These are phyloP conservation scores for Nomada ruficornis DNA, from an alignment of 2,888 invertebrate species.

Conservation along the genomic window DNA sequence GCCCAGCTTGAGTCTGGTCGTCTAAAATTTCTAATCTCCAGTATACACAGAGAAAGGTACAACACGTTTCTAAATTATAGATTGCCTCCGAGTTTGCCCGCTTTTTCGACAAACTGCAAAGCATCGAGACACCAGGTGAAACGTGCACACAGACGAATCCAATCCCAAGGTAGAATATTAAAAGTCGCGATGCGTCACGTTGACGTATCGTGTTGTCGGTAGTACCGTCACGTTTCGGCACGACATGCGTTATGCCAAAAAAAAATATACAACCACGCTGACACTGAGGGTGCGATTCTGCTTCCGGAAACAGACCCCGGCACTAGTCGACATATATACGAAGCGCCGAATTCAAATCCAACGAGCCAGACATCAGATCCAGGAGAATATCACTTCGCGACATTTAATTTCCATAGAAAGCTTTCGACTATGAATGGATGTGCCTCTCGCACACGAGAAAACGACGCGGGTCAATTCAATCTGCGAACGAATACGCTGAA, in stretches of 20 bases:
- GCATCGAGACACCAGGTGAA: conserved; percentile 1
- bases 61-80: neutral
- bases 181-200: conserved; percentile 55
- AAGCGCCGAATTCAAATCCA: neutral
- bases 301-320: conserved; percentile 6
- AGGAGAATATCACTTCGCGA: conserved; percentile 2
- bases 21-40: too few relatives aligned
- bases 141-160: conserved; percentile 37
- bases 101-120: neutral
- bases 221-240: conserved; percentile 51
- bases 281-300: neutral
- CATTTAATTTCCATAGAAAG: conserved; percentile 40
- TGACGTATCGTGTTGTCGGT: conserved; percentile 67
- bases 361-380: neutral
- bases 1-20: too few relatives aligned
- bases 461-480: conserved; percentile 18
- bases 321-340: neutral
- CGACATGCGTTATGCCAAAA: conserved; percentile 24
- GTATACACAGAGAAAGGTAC: too few relatives aligned
- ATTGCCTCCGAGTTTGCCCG: conserved; percentile 2
- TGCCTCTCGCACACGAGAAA: neutral
- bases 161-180: conserved; percentile 61
- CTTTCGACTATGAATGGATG: conserved; percentile 17
- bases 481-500: conserved; percentile 4
- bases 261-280: conserved; percentile 15